Conservation (phyloP, 2,888 invertebrate species). For the Drosophila buzzatii region DNA sequence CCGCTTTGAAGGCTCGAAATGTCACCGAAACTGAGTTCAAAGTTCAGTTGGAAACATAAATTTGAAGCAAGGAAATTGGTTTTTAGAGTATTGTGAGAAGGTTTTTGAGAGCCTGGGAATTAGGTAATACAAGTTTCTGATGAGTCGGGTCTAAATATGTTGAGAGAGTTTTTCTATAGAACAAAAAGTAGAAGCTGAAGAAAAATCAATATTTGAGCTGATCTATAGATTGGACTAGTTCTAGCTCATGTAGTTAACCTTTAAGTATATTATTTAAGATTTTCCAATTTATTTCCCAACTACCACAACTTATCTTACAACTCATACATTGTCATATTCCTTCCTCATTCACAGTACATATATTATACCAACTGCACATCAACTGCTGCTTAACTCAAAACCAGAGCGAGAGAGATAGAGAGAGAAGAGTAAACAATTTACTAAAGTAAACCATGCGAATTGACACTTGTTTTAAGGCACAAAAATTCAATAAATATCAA, state of each 20-base stretch:
- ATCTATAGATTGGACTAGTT: not conserved
- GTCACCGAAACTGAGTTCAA: constrained; percentile 24
- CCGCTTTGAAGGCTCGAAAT: constrained; percentile 12
- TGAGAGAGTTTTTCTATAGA: not conserved
- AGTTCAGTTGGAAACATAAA: constrained; percentile 20
- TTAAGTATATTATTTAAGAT: not conserved
- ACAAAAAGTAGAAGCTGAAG: not conserved
- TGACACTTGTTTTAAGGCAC: constrained; percentile 45
- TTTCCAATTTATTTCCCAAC: not conserved
- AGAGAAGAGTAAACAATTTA: not conserved
- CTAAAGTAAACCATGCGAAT: constrained; percentile 38
- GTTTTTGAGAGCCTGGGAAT: not conserved
- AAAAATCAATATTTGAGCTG: not conserved
- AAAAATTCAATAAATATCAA: constrained; percentile 76
- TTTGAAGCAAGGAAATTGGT: not conserved
- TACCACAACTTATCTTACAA: no score
- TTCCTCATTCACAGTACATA: not conserved
- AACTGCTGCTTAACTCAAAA: not conserved
- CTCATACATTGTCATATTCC: not conserved
- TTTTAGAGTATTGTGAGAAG: not conserved
- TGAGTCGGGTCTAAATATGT: not conserved
- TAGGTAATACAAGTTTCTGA: not conserved
- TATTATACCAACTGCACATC: not conserved
- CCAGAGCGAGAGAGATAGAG: not conserved
- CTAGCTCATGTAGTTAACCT: not conserved